Percentiles rank a stretch among this genome's conserved stretches.
Evolutionary conservation across 2,113 vertebrate genomes (phyloP).

Genomic region (Alligator mississippiensis): DNA sequence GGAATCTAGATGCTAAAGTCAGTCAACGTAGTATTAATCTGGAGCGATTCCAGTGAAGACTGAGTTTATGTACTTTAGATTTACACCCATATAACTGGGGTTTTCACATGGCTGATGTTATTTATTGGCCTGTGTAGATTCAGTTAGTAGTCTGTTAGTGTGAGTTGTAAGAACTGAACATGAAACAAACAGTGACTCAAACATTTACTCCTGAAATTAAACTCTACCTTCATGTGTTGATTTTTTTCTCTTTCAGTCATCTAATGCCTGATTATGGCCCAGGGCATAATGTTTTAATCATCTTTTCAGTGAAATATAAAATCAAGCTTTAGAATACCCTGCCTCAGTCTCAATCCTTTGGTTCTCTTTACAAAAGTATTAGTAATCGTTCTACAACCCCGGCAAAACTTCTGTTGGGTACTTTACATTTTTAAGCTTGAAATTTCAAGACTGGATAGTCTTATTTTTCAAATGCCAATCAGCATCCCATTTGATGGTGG

Average conservation of each 20-base stretch:
- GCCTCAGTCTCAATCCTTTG: background rate
- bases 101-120: background rate
- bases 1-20: background rate
- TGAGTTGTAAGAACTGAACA: background rate
- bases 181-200: background rate
- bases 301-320: background rate
- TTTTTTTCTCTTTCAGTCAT: background rate
- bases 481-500: background rate
- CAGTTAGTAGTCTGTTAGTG: background rate
- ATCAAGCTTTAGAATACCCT: accelerated
- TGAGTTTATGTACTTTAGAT: background rate
- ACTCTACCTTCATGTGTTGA: accelerated
- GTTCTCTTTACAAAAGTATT: background rate
- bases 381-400: background rate
- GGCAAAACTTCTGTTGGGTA: background rate
- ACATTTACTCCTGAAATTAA: background rate
- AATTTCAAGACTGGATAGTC: background rate
- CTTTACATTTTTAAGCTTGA: background rate
- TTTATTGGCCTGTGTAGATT: background rate
- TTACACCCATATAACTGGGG: background rate
- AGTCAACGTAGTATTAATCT: background rate
- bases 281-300: accelerated
- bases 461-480: background rate
- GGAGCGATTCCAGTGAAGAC: background rate
- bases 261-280: background rate